A percentile compares a stretch with the other conserved stretches of the same genome.
Evolutionary conservation across 1,140 invertebrate genomes (phyloP).

Genomic region (Diachasmimorpha longicaudata): DNA sequence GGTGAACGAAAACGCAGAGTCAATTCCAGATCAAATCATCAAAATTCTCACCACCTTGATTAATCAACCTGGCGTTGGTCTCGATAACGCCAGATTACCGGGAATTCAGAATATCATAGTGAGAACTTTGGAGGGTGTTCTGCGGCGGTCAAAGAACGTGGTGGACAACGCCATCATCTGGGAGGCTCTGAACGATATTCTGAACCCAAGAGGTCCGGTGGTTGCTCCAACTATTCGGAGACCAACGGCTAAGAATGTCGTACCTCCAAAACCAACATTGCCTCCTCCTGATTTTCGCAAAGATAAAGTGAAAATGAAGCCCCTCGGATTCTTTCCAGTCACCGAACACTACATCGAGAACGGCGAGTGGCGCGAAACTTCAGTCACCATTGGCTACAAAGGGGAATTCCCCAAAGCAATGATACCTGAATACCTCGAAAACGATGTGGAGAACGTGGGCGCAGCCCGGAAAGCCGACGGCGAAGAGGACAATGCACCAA

Average conservation of each 20-base stretch:
- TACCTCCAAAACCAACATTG: not conserved
- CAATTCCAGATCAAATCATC: not conserved
- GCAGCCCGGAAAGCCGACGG: too few species aligned
- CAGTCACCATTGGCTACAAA: not conserved
- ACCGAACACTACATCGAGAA: constrained; percentile 10
- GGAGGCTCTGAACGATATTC: constrained; percentile 31
- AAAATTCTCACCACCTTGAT: constrained; percentile 33
- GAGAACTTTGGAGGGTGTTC: constrained; percentile 35
- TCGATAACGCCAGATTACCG: constrained; percentile 28
- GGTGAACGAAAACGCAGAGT: not conserved
- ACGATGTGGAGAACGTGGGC: not conserved
- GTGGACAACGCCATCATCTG: constrained; percentile 38
- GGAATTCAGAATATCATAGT: constrained; percentile 46
- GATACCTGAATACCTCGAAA: not conserved
- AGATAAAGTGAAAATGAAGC: not conserved
- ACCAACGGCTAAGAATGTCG: not conserved
- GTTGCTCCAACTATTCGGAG: not conserved
- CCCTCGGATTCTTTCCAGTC: constrained; percentile 2
- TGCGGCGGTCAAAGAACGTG: constrained; percentile 26
- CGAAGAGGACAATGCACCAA: constrained; percentile 31
- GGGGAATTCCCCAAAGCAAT: not conserved
- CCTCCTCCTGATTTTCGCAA: too few species aligned
- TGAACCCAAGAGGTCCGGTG: constrained; percentile 16
- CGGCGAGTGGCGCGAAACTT: constrained; percentile 8
- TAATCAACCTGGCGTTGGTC: constrained; percentile 32